Percentiles rank a stretch among this genome's conserved stretches.
Conservation (phyloP, 2,888 invertebrate species). For the Polietes domitor region DNA sequence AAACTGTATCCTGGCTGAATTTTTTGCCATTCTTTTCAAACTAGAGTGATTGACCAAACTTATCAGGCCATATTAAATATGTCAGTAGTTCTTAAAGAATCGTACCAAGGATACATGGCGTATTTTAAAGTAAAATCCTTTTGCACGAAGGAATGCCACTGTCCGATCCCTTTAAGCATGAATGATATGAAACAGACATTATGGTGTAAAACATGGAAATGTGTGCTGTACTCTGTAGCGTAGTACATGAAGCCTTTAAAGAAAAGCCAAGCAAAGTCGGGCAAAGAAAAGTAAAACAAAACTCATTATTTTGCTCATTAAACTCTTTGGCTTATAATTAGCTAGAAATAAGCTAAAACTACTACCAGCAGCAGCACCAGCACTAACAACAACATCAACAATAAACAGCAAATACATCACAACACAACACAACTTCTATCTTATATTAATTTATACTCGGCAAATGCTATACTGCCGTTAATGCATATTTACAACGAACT, state of each 20-base stretch:
- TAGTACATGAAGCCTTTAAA: background rate
- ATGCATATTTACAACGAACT: constrained; percentile 31
- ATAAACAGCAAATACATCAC: constrained; percentile 70
- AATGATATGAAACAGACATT: constrained; percentile 42
- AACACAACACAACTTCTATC: background rate
- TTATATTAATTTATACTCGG: constrained; percentile 26
- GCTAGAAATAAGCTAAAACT: constrained; percentile 24
- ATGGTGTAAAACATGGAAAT: constrained; percentile 14
- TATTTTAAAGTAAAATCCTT: background rate
- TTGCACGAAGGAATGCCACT: background rate
- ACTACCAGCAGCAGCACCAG: constrained; percentile 33
- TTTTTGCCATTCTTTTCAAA: too few relatives aligned
- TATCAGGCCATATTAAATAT: too few relatives aligned
- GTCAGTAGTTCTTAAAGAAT: background rate
- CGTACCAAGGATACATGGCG: constrained; percentile 43
- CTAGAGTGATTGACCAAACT: too few relatives aligned
- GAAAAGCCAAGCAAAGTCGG: background rate
- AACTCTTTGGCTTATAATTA: constrained; percentile 62
- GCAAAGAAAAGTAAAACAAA: constrained; percentile 49
- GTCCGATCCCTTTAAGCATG: constrained; percentile 25
- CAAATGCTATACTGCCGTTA: constrained; percentile 20
- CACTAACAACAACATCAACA: constrained; percentile 28
- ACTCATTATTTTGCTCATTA: constrained; percentile 62
- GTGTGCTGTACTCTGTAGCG: background rate
- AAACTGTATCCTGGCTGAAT: too few relatives aligned